Evolutionary conservation across 64 coral and sea anemone genomes (phyloP), one percentile per base, ranked within the genome.

Genomic region (Acropora tenuis): DNA sequence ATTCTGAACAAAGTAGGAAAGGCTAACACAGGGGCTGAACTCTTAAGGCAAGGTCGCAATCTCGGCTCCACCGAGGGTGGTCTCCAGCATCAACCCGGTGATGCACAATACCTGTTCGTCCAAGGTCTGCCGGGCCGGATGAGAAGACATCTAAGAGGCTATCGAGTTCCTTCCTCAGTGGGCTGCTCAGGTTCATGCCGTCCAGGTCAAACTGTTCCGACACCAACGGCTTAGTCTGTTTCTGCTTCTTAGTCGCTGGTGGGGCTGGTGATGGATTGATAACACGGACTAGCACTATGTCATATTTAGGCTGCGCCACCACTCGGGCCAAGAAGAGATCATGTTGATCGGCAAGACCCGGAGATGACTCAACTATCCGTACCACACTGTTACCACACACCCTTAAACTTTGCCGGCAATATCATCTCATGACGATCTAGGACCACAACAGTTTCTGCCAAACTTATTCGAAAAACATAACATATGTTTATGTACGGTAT

Each of bases 21-120:
- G n/a, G n/a, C n/a, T n/a, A n/a, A n/a, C n/a, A n/a, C n/a, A n/a
- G n/a, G n/a, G n/a, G n/a, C 77, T 74, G 67, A 11, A 1, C 19
- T 7, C 16, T 1, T n/a, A n/a, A n/a, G n/a, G n/a, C n/a, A n/a
- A n/a, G n/a, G n/a, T n/a, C n/a, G n/a, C n/a, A n/a, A n/a, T n/a
- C n/a, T n/a, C n/a, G n/a, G n/a, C n/a, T n/a, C n/a, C n/a, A n/a
- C n/a, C n/a, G 92, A 42, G 10, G 41, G 48, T 46, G 2, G 78
- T 82, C 46, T 15, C 92, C 92, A 5, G 86, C 88, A 5, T 88
- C 85, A 63, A 88, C 82, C 0, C 15, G 41, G 78, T 93, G 92
- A 30, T 84, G 30, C 0, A 92, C 90, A 9, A 85, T 3, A 53
- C 53, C 66, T 43, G 90, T 92, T 20, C 72, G 7, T 3, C 90